Evolutionary conservation across 2,888 invertebrate species (phyloP), one percentile per base, ranked within the genome.

Genomic region (Apoda limacodes): DNA sequence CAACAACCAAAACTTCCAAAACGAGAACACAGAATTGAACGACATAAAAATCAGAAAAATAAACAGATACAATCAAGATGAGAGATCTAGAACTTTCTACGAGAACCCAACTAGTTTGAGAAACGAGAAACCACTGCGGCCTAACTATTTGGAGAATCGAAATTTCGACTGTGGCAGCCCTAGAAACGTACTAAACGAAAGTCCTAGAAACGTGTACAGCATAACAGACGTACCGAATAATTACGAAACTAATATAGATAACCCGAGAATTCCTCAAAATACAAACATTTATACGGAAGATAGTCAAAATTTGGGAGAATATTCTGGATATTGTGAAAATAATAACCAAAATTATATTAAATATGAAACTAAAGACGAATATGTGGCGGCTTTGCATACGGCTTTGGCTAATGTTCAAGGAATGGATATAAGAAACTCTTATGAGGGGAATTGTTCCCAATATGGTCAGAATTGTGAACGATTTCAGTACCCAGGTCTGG

Each of bases 401-500:
- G 63, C 62, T 3, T 43, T 69, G 12, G 44, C 52, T 1, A 64
- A 56, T 31, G 63, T 62, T 1, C 72, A 66, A 35, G 61, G 59
- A 7, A 60, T 69, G 43, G 74, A 71, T 10, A 53, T 57, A 22
- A 66, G 64, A 25, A 60, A 58, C 15, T 66, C 67, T 10, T n/a
- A n/a, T n/a, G 55, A 50, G 5, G 52, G 52, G 12, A 30, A 37
- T 3, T 69, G 68, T 29, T 52, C 45, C 6, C 62, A 64, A 46
- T 72, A 68, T 24, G 55, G 48, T 2, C 66, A 63, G 52, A 63
- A 67, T 24, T 70, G 71, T 30, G 70, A 69, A 21, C 50, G 63
- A 35, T 78, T 78, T 40, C 75, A 75, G 9, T 82, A 82, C 37
- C 82, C 85, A 9, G 82, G 52, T 3, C 22, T 56, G 34, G 53